Evolutionary conservation across 1,140 invertebrate genomes (phyloP), one percentile per base, ranked within the genome.

Genomic region (Euborellia annulipes): DNA sequence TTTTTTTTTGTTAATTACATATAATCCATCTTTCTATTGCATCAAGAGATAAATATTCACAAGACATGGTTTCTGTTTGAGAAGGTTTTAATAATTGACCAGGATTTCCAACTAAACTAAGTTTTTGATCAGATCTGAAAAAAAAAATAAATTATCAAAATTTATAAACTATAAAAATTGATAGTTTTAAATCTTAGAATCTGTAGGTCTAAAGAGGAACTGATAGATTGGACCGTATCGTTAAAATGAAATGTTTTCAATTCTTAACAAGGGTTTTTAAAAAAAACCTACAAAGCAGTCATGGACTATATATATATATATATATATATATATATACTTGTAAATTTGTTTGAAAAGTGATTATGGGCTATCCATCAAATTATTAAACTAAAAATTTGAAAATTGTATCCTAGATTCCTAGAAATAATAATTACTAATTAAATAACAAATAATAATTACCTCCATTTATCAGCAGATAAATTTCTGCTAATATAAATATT

Each of bases 1-100:
- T n/a, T n/a, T n/a, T n/a, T n/a, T n/a, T n/a, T n/a, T n/a, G n/a
- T n/a, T 48, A 65, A 69, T 69, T 65, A 79, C 76, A 86, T 54
- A 97, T 87, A 19, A 98, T 85, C 92, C 93, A 99, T 58, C 85
- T 77, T 60, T 98, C 94, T 68, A 98, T 83, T 40, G 77, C 75
- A 59, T 98, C 94, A 32, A 98, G 67, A 11, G 93, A 95, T 20
- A 98, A 62, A 66, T 90, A 97, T 69, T 98, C 94, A 65, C 93
- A 97, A 13, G 91, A 93, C 72, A 95, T 92, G 47, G 85, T 92
- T 47, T 96, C 92, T 1, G 90, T 94, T 50, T 86, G 78, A 8
- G 88, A 82, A n/a, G 92, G 87, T 64, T 91, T 95, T 13, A 98
- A 68, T 43, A 98, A 75, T 51, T 89, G 83, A 16, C 78, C 74